Percentiles rank a stretch among this genome's conserved stretches.
Evolutionary conservation across 2,888 invertebrate genomes (phyloP).

Genomic region (Didymodactylos carnosus): DNA sequence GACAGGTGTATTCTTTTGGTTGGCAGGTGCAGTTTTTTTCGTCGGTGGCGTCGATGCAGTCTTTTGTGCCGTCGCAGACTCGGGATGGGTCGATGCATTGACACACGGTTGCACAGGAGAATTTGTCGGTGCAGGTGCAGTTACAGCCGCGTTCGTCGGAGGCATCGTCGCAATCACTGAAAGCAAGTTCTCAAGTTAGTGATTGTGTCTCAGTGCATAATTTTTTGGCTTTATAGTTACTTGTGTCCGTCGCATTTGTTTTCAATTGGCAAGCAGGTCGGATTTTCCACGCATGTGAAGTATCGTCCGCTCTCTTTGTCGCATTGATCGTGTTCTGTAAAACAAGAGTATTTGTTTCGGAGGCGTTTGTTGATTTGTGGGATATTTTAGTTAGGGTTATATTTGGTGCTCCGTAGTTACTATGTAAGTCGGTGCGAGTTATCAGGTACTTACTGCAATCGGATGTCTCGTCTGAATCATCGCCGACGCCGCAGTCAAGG

Average conservation of each 20-base stretch:
- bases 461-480: conserved; percentile 8
- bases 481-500: background rate
- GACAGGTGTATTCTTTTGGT: conserved; percentile 5
- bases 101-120: background rate
- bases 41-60: conserved; percentile 17
- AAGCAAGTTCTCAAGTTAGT: no score
- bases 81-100: conserved; percentile 1
- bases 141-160: background rate
- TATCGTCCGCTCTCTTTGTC: background rate
- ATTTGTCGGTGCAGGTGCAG: background rate
- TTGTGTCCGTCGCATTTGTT: conserved; percentile 18
- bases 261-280: background rate
- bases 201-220: no score
- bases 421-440: no score
- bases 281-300: background rate
- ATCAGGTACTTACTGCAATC: background rate
- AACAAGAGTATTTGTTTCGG: no score
- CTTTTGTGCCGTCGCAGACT: conserved; percentile 10
- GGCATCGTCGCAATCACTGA: background rate
- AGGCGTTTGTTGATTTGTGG: no score
- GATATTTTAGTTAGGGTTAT: no score
- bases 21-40: conserved; percentile 11
- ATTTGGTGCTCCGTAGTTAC: no score
- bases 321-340: background rate
- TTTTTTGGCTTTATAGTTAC: no score